Conservation (phyloP, 2,888 invertebrate species). For the Branchellion lobata region DNA sequence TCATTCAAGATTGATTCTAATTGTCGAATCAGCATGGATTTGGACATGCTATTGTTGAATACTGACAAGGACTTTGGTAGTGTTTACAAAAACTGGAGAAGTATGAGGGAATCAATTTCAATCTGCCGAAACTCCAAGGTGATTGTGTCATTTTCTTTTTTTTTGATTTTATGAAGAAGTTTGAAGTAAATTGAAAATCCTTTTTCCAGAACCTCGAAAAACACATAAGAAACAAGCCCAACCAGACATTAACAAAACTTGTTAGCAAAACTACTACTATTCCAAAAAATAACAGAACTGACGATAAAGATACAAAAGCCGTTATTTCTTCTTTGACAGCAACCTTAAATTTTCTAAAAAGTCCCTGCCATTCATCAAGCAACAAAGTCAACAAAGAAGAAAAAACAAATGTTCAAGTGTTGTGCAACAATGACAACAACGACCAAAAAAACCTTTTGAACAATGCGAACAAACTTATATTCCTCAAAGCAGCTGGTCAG, state of each 20-base stretch:
- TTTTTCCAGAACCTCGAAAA: background rate
- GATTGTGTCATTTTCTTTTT: background rate
- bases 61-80: background rate
- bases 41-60: conserved; percentile 1
- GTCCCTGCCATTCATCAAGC: background rate
- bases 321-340: background rate
- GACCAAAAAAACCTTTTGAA: background rate
- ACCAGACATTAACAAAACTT: background rate
- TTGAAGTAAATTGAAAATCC: background rate
- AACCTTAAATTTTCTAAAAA: background rate
- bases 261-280: background rate
- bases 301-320: background rate
- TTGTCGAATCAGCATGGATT: background rate
- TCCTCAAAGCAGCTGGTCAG: background rate
- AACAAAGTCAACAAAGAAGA: background rate
- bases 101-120: conserved; percentile 5
- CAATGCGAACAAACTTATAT: background rate
- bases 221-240: background rate
- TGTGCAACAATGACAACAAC: background rate
- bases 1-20: background rate
- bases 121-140: conserved; percentile 1
- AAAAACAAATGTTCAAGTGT: background rate
- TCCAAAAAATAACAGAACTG: background rate
- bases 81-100: background rate
- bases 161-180: background rate